Percentiles rank a stretch among this genome's conserved stretches.
Conservation (phyloP, 2,888 invertebrate genomes). For the Helicoverpa assulta region DNA sequence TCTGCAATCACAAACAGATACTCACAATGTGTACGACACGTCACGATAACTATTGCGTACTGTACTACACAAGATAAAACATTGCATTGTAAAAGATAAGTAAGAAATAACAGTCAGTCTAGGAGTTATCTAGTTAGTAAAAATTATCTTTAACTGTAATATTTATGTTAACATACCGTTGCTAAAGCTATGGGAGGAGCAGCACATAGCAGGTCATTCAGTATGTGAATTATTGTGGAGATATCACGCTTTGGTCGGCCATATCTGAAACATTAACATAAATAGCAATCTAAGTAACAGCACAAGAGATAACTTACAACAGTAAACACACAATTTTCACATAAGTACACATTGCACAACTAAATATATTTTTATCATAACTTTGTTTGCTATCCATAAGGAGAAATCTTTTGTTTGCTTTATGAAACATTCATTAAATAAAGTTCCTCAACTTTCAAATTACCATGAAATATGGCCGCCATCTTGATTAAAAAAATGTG, state of each 20-base stretch:
- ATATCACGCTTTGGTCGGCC: constrained; percentile 98
- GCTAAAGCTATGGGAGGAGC: constrained; percentile 92
- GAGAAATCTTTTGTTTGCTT: constrained; percentile 42
- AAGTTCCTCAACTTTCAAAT: constrained; percentile 35
- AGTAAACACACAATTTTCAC: constrained; percentile 35
- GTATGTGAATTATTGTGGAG: constrained; percentile 98
- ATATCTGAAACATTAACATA: constrained; percentile 86
- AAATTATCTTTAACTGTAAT: constrained; percentile 14
- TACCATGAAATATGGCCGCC: constrained; percentile 29
- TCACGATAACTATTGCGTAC: constrained; percentile 29
- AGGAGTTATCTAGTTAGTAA: constrained; percentile 19
- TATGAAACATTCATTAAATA: constrained; percentile 33
- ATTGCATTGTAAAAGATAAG: constrained; percentile 29
- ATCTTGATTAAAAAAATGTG: constrained; percentile 50
- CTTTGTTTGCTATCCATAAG: constrained; percentile 24
- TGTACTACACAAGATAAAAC: constrained; percentile 36
- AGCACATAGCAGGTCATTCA: constrained; percentile 97
- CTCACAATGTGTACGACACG: constrained; percentile 26
- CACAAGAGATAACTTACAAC: constrained; percentile 41
- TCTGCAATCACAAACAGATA: constrained; percentile 73
- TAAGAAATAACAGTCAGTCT: constrained; percentile 18
- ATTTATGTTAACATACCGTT: constrained; percentile 76
- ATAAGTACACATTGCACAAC: constrained; percentile 26
- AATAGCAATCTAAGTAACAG: constrained; percentile 40
- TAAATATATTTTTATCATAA: constrained; percentile 26